Evolutionary conservation across 2,113 vertebrate genomes (phyloP).

Genomic region (Sapajus apella): DNA sequence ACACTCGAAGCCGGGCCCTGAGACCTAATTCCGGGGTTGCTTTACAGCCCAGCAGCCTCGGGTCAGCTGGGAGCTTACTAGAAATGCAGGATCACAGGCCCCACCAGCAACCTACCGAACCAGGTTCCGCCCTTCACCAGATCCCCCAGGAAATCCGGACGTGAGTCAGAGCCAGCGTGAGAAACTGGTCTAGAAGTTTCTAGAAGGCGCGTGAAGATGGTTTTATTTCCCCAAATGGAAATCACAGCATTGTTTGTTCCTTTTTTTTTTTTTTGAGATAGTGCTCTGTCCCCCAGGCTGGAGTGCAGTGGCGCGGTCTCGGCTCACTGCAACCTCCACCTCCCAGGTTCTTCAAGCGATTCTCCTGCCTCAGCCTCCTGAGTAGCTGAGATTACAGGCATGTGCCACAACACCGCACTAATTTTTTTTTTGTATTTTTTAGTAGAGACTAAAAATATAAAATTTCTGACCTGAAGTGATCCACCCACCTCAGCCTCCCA

Average conservation of each 20-base stretch:
- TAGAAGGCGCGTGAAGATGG: background rate
- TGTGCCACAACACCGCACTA: too few relatives aligned
- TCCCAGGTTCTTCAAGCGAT: too few relatives aligned
- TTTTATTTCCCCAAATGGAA: background rate
- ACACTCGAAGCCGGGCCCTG: background rate
- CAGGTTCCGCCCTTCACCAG: background rate
- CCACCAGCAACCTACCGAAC: background rate
- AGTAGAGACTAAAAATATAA: too few relatives aligned
- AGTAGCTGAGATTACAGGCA: too few relatives aligned
- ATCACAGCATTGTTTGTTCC: background rate
- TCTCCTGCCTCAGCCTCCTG: too few relatives aligned
- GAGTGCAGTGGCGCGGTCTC: too few relatives aligned
- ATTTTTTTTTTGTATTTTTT: too few relatives aligned
- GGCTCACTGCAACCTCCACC: too few relatives aligned
- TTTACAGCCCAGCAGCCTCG: background rate
- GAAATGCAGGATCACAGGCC: background rate
- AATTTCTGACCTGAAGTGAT: too few relatives aligned
- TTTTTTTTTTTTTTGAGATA: background rate
- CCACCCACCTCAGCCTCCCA: too few relatives aligned
- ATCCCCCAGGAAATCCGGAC: rapidly evolving
- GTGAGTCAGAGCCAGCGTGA: background rate
- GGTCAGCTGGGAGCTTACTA: background rate
- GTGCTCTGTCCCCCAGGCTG: too few relatives aligned
- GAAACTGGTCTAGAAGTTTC: background rate
- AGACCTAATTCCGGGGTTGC: background rate